Base-by-base conservation (phyloP, 2,797 vertebrate species). In the Sebastes iracundus region DNA sequence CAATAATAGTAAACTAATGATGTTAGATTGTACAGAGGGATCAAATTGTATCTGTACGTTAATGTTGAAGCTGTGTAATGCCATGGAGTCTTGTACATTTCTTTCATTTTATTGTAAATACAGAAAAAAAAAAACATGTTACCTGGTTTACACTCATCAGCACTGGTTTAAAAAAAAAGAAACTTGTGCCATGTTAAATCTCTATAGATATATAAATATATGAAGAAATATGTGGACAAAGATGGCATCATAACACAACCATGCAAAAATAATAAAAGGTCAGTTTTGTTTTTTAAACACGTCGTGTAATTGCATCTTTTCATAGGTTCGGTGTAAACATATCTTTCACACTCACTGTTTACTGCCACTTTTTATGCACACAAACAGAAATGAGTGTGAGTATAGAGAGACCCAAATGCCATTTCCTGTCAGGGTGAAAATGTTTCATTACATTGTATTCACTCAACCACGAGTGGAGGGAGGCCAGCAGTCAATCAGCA, bases 61-160 rank as follows among this genome's bases (percentile, higher is more conserved):
- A 96, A 94, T 97, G 97, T 98, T 94, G 91, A 94, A 96, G 94
- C 96, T 97, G 97, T 95, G 93, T 97, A 96, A 93, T 95, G 96
- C 96, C 97, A 96, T 96, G 92, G 93, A 96, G 96, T 97, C 96
- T 95, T 99, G 98, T 99, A 98, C 96, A 99, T 99, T 98, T 97
- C 94, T 95, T 96, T 96, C 62, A 92, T 94, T 93, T 96, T 96
- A 94, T 95, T 99, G 98, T 99, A 99, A 98, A 99, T 99, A 99
- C 92, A 94, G 95, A 96, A 96, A 88, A 82, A 88, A 79, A 88
- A 38, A 84, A 85, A 64, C 88, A 85, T 94, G 95, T 97, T 95
- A 96, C 95, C 82, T 96, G 94, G 94, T 96, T 97, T 96, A 95
- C 88, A 95, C 95, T 97, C 97, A 97, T 97, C 96, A 97, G 97